Evolutionary conservation across 2,888 invertebrate genomes (phyloP), one percentile per base, ranked within the genome.

Genomic region (Scaptomyza caliginosa): DNA sequence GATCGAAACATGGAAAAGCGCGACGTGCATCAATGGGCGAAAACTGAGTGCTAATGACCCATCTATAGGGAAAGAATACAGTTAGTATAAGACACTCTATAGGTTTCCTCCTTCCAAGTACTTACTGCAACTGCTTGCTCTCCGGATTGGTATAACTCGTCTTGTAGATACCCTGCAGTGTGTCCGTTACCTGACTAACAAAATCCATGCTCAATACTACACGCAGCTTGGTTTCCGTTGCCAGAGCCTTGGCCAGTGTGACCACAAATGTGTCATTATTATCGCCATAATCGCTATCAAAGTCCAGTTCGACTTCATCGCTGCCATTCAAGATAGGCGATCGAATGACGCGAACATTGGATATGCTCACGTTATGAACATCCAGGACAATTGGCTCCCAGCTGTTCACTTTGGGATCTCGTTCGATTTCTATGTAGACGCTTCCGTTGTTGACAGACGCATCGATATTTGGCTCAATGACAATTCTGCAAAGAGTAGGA

Each of bases 1-100:
- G 96, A 84, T 97, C 97, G 85, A 96, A 96, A 89, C 97, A 97
- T 5, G 97, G 97, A 88, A 97, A 97, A 0, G 96, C 96, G 82
- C 94, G 93, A 36, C 96, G 93, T 0, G 96, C 96, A 81, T 95
- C 94, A 0, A 94, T 94, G 0, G 96, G 94, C 67, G 96, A 95
- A 87, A 96, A 96, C 84, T 96, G 96, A 0, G 96, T 96, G 5
- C 95, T 94, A 1, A 93, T 95, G 90, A 96, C 93, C 94, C 94
- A 95, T 88, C 96, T 96, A 32, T 11, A 17, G 3, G 7, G 6
- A 17, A 10, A n/a, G n/a, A 7, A 16, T 0, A 1, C 0, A 48
- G 1, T 8, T 3, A 30, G 23, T 5, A 13, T 24, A 8, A 7
- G 13, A n/a, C 13, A 10, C 3, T 7, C 0, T 4, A 16, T 6